Conservation (phyloP, 2,888 invertebrate species). For the Cryptus armator region DNA sequence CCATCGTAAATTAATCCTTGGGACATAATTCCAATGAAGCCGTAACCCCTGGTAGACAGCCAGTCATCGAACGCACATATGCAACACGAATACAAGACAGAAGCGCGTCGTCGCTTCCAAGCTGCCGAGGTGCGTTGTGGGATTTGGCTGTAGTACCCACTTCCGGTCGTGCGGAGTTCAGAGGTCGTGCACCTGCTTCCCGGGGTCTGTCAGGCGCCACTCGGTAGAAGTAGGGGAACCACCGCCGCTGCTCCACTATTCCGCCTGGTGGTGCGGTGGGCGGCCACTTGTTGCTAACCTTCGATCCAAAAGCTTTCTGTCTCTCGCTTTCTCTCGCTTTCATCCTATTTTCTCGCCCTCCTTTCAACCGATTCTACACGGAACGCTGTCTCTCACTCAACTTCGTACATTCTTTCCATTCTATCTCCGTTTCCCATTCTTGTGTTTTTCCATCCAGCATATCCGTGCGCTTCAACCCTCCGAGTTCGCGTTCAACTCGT, state of each 20-base stretch:
- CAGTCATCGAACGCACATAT: conserved; percentile 18
- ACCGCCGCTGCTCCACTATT: conserved; percentile 37
- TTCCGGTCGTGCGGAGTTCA: conserved; percentile 75
- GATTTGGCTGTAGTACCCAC: conserved; percentile 72
- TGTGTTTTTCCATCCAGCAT: conserved; percentile 44
- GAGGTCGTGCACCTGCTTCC: conserved; percentile 78
- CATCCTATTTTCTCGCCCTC: neutral
- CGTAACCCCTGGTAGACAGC: neutral
- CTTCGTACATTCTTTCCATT: conserved; percentile 38
- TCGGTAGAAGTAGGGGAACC: conserved; percentile 63
- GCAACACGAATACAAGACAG: conserved; percentile 32
- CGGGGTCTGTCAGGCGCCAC: conserved; percentile 72
- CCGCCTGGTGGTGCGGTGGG: conserved; percentile 59
- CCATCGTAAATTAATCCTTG: neutral
- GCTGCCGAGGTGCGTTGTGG: conserved; percentile 68
- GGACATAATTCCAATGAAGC: conserved; percentile 52
- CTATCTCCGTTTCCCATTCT: conserved; percentile 38
- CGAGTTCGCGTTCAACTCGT: neutral
- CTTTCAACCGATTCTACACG: conserved; percentile 12
- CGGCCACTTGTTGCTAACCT: conserved; percentile 82
- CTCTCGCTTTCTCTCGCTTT: conserved; percentile 45
- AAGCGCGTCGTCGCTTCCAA: conserved; percentile 49
- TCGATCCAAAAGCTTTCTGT: conserved; percentile 72
- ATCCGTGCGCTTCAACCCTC: conserved; percentile 14
- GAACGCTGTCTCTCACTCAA: conserved; percentile 42